Base-by-base conservation (phyloP, 2,888 invertebrate genomes). In the Neoscelio sp. region DNA sequence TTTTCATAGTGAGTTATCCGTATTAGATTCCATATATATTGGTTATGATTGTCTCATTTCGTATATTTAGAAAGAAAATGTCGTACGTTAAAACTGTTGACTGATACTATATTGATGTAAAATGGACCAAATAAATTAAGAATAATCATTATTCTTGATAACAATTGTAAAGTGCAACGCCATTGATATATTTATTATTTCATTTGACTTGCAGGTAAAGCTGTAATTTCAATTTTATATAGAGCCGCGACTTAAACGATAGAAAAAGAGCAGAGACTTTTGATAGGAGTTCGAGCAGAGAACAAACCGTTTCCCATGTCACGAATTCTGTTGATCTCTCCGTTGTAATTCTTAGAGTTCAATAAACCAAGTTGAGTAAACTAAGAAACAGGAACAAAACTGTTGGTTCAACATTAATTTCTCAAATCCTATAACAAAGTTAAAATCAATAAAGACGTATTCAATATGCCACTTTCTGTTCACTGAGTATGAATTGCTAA, bases 281-380 rank as follows among this genome's bases (percentile, higher is more conserved):
- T 73, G 64, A 65, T 54, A 48, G 48, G 35, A 73, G 64, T 73
- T 73, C 40, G 30, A 40, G 23, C 73, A 65, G 62, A 64, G 56
- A 52, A 38, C 48, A 56, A 23, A 65, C 38, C 17, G 35, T 56
- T 73, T 73, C 52, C 28, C 56, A 46, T 73, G 56, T 56, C 56
- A 65, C 73, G 48, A 65, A 74, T 65, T 58, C 58, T 50, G 65
- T 74, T 65, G 65, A 56, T 74, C 58, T 74, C 73, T 54, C 17
- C 48, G 52, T 30, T 65, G 58, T 65, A 64, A 65, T 74, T 74
- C 65, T 56, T 65, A 17, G 46, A 74, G 64, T 65, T 74, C 64
- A 58, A 74, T 65, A 74, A 73, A 54, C 64, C 54, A 48, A 64
- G 56, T 58, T 64, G 20, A 65, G 58, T 54, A 62, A 73, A 62